phyloP scores from a whole-genome alignment of 2,888 invertebrate genomes.

The Watsonalla cultraria region DNA sequence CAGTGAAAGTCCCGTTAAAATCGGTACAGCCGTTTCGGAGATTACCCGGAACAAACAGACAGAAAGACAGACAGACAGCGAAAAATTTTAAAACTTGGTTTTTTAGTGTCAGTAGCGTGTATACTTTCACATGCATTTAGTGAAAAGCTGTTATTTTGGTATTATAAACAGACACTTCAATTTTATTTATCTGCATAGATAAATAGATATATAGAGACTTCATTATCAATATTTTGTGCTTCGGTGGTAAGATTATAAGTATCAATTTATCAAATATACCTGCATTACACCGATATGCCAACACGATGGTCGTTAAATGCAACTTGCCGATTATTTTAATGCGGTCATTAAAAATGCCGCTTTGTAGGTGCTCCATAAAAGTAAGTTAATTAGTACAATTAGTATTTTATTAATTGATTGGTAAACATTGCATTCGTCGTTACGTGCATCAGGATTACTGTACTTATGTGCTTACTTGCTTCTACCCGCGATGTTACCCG shows the following conservation, averaged over 20 bases:
- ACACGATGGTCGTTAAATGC: slow-evolving; percentile 32
- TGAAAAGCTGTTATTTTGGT: too few species aligned
- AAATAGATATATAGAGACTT: slow-evolving; percentile 4
- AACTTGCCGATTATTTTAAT: slow-evolving; percentile 25
- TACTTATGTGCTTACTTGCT: not conserved
- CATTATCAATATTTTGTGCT: slow-evolving; percentile 1
- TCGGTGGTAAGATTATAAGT: slow-evolving; percentile 6
- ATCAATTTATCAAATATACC: slow-evolving; percentile 11
- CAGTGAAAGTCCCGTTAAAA: too few species aligned
- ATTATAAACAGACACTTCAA: too few species aligned
- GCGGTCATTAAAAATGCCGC: slow-evolving; percentile 29
- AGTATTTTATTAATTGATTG: not conserved
- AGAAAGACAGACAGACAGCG: too few species aligned
- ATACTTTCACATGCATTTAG: too few species aligned
- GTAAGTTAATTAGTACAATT: slow-evolving; percentile 6
- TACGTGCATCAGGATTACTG: not conserved
- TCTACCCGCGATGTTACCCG: not conserved
- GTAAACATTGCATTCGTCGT: not conserved
- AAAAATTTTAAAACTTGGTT: too few species aligned
- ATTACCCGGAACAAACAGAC: too few species aligned
- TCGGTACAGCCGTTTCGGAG: too few species aligned
- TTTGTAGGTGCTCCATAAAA: slow-evolving; percentile 11
- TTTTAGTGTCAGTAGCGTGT: too few species aligned
- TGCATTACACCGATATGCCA: slow-evolving; percentile 28
- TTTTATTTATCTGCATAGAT: too few species aligned